Evolutionary conservation across 2,797 vertebrate species (phyloP), one percentile per base, ranked within the genome.

Genomic region (Catostomus latipinnis): DNA sequence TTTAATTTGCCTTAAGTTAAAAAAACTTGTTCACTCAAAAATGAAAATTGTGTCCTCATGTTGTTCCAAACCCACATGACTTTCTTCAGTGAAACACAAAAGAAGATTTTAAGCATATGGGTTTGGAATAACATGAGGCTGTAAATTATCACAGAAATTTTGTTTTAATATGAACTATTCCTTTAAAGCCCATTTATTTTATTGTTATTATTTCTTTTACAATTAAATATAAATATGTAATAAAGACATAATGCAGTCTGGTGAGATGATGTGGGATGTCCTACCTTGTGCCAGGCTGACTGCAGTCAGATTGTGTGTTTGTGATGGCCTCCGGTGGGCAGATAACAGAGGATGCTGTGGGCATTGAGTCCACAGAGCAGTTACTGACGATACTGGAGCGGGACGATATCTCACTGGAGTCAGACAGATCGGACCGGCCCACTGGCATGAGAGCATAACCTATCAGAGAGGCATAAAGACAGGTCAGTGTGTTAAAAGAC

Each of bases 381-480:
- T 95, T 95, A 89, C 94, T 96, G 62, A 95, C 93, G 0, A 98
- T 96, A 86, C 96, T 98, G 91, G 97, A 99, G 61, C 96, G 94
- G 2, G 97, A 98, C 0, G 97, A 98, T 80, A 98, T 97, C 93
- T 99, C 97, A 1, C 96, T 98, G 92, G 96, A 98, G 92, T 99
- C 97, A 0, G 96, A 97, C 83, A 96, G 92, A 90, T 98, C 96
- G 0, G 93, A 94, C 86, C 94, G 97, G 5, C 93, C 89, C 8
- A 91, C 91, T 0, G 96, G 95, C 1, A 93, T 92, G 82, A 96
- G 92, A 16, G 94, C 87, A 0, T 96, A 96, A 84, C 95, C 96
- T 98, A 70, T 61, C 13, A 62, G 18, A 71, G 18, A 65, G 50
- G 76, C 4, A 68, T 6, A 34, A 6, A 52, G 14, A 74, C 45